Percentiles rank a stretch among this genome's conserved stretches.
Conservation (phyloP, 1,140 invertebrate species). For the Hetaerina americana region DNA sequence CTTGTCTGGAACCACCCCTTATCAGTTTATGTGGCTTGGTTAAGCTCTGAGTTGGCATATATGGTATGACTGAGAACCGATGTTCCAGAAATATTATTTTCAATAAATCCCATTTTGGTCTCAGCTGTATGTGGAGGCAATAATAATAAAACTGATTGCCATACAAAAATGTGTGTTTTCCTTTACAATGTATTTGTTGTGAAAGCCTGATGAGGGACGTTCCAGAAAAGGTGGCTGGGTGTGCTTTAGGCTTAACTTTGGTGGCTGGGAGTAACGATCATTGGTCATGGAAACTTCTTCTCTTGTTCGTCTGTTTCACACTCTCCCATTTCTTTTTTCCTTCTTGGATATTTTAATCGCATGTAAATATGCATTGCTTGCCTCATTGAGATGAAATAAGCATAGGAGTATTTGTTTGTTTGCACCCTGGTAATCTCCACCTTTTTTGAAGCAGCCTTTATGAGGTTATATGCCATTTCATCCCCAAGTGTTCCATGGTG, state of each 20-base stretch:
- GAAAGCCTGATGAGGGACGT: slow-evolving; percentile 5
- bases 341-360: not conserved
- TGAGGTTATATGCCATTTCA: too few relatives aligned
- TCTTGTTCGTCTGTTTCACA: not conserved
- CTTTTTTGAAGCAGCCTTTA: slow-evolving; percentile 6
- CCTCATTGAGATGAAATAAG: not conserved
- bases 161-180: slow-evolving; percentile 1
- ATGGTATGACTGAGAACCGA: not conserved
- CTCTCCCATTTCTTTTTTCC: not conserved
- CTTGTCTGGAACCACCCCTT: slow-evolving; percentile 8
- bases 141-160: slow-evolving; percentile 4
- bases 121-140: not conserved
- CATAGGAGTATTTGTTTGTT: not conserved
- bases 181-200: not conserved
- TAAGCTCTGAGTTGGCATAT: not conserved
- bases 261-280: not conserved
- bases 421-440: not conserved
- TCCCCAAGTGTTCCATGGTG: too few relatives aligned
- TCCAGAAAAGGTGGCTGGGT: slow-evolving; percentile 7
- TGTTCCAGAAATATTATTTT: not conserved
- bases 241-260: not conserved
- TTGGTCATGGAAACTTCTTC: not conserved
- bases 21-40: slow-evolving; percentile 3
- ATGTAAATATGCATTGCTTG: not conserved
- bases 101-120: not conserved